Base-by-base conservation (phyloP, 2,888 invertebrate genomes). In the Orchestes rusci region DNA sequence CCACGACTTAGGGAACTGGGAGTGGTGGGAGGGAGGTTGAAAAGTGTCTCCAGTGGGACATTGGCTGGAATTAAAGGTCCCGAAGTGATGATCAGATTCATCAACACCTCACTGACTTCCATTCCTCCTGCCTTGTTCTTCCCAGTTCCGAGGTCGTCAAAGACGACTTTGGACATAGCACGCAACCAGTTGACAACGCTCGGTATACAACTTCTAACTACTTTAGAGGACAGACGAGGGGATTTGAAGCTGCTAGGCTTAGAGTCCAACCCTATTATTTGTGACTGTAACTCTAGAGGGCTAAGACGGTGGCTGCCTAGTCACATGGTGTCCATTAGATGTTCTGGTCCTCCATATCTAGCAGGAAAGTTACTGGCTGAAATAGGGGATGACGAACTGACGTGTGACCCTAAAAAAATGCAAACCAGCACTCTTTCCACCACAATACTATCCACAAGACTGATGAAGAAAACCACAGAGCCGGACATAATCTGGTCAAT, bases 401-500 rank as follows among this genome's bases (percentile, higher is more conserved):
- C 85, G 0, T 92, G 92, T 63, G 87, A 88, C 56, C 70, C 73
- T 0, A 71, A 70, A 53, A 74, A 75, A 52, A 72, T 76, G 13
- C 58, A 65, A 0, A 43, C 55, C 7, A 47, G 57, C 1, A 56
- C 60, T 3, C 49, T 41, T 7, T 44, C 59, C 16, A 53, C 66
- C n/a, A 27, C 12, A 8, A 10, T 8, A 7, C 68, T 70, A 0
- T 49, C 55, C 1, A 45, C 41, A 3, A 43, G 30, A 18, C 18
- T 50, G 10, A 70, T 79, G 1, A 74, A 76, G 31, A 75, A 76
- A 39, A 80, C 80, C 1, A 77, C 81, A 0, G 88, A 90, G 57
- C 88, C 90, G 0, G 86, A 91, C 58, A 91, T 92, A 13, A 91
- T 92, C 57, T 91, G 90, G 89, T 88, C 88, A 2, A 73, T 87